Evolutionary conservation across 2,888 invertebrate species (phyloP).

Genomic region (Lepidonotus clava): DNA sequence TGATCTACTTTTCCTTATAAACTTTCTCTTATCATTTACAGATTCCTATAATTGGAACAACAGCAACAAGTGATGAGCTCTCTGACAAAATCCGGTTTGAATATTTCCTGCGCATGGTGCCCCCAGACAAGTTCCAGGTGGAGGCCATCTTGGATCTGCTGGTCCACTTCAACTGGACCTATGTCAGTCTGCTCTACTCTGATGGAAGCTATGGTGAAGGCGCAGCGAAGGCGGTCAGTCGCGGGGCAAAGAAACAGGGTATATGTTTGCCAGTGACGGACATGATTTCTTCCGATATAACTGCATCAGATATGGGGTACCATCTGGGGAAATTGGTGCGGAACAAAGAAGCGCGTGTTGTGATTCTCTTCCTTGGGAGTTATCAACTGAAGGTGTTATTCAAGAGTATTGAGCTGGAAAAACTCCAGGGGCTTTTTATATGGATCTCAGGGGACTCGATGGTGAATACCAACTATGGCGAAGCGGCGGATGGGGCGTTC

Average conservation of each 20-base stretch:
- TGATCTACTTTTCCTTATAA: no score
- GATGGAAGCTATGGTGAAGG: conserved; percentile 82
- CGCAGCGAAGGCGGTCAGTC: conserved; percentile 64
- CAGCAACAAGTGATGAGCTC: conserved; percentile 71
- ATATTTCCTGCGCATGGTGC: conserved; percentile 71
- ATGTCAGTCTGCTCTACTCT: conserved; percentile 87
- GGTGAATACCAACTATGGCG: background rate
- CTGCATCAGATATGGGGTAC: background rate
- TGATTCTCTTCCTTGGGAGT: background rate
- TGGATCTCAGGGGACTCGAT: background rate
- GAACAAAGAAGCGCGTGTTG: conserved; percentile 5
- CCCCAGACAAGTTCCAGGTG: conserved; percentile 70
- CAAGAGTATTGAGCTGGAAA: background rate
- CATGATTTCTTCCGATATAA: background rate
- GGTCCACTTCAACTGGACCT: conserved; percentile 85
- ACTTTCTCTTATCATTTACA: no score
- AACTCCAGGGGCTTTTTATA: background rate
- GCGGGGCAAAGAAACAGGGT: background rate
- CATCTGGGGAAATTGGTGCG: background rate
- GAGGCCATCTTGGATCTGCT: conserved; percentile 68
- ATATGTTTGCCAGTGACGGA: background rate
- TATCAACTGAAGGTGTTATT: background rate
- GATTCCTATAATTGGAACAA: conserved; percentile 82
- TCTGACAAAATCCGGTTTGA: conserved; percentile 70
- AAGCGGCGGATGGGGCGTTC: background rate